Conservation (phyloP, 1,140 invertebrate genomes). For the Drosophila watanabei region DNA sequence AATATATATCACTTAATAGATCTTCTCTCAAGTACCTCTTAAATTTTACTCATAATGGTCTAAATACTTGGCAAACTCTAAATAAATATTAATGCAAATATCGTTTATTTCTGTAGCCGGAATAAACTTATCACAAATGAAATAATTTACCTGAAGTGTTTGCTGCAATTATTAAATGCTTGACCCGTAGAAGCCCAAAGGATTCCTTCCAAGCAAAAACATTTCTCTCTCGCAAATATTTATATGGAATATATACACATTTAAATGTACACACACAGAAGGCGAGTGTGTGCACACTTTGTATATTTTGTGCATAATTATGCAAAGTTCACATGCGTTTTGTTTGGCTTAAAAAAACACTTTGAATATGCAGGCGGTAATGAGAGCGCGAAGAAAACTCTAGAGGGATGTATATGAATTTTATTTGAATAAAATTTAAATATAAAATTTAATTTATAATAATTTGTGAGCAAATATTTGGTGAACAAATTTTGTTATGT, state of each 20-base stretch:
- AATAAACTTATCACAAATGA: background rate
- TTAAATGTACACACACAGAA: slow-evolving; percentile 1
- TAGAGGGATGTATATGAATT: background rate
- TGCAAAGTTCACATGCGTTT: slow-evolving; percentile 69
- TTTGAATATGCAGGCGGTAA: slow-evolving; percentile 44
- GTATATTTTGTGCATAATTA: slow-evolving; percentile 69
- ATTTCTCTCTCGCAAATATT: slow-evolving; percentile 52
- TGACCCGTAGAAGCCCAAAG: slow-evolving; percentile 2
- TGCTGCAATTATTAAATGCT: slow-evolving; percentile 48
- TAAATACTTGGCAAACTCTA: background rate
- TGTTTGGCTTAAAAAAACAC: slow-evolving; percentile 64
- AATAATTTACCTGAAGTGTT: slow-evolving; percentile 28
- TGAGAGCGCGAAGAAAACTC: background rate
- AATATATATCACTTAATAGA: background rate
- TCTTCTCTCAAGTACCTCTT: background rate
- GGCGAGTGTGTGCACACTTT: slow-evolving; percentile 17
- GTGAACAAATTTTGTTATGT: background rate
- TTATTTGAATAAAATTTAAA: background rate
- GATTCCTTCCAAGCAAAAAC: slow-evolving; percentile 26
- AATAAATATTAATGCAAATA: background rate
- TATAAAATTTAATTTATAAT: background rate
- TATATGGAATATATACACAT: slow-evolving; percentile 27
- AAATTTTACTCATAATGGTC: background rate
- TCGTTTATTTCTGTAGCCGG: background rate
- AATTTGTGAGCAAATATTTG: background rate